Percentiles rank a stretch among this genome's conserved stretches.
Conservation (phyloP, 2,797 vertebrate genomes). For the Diplodus sargus region DNA sequence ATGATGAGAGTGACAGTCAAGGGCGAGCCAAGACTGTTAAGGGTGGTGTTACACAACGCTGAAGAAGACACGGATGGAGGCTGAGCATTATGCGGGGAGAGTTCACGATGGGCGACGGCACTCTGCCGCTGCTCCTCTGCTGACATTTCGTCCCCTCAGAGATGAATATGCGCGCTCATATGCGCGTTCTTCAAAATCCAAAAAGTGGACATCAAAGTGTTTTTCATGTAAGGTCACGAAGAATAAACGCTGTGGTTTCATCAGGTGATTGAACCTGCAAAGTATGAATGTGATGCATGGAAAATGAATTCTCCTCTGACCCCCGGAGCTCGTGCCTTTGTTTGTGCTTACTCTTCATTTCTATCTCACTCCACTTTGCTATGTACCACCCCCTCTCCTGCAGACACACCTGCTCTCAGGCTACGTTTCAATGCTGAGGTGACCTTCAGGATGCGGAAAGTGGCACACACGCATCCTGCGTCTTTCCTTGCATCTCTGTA, state of each 20-base stretch:
- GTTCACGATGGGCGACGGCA: not conserved
- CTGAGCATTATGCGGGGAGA: not conserved
- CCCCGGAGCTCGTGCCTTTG: conserved; percentile 33
- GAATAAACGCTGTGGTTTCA: not conserved
- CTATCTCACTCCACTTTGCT: conserved; percentile 33
- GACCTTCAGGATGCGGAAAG: conserved; percentile 63
- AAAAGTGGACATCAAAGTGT: conserved; percentile 10
- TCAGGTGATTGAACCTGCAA: conserved; percentile 1
- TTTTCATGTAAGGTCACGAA: not conserved
- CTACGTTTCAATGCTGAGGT: conserved; percentile 41
- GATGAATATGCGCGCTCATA: not conserved
- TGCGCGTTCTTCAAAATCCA: not conserved
- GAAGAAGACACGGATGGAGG: conserved; percentile 40
- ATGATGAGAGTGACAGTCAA: conserved; percentile 55
- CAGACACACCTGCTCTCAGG: conserved; percentile 41
- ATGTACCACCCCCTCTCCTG: not conserved
- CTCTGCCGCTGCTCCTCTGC: conserved; percentile 2
- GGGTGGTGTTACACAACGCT: conserved; percentile 42
- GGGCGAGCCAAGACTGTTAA: conserved; percentile 1
- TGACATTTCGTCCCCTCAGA: not conserved
- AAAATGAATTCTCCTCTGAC: conserved; percentile 33
- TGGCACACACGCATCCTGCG: conserved; percentile 4
- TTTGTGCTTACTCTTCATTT: conserved; percentile 72
- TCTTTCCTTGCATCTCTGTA: conserved; percentile 10
- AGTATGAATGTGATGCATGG: conserved; percentile 13